A percentile compares a stretch with the other conserved stretches of the same genome.
Evolutionary conservation across 1,140 invertebrate genomes (phyloP).

Genomic region (Trichonephila inaurata): DNA sequence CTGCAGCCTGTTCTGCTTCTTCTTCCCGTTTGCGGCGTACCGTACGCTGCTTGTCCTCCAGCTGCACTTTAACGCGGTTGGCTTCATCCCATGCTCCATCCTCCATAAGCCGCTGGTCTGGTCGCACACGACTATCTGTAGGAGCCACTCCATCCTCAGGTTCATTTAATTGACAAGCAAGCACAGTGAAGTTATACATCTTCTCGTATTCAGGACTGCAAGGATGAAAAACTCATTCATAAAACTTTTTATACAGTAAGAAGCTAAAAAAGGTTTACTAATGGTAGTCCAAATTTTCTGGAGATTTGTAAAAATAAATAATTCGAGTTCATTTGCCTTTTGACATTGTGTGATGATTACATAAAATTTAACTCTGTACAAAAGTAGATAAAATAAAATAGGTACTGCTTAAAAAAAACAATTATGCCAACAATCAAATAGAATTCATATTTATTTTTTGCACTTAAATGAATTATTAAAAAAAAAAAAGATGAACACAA

Average conservation of each 20-base stretch:
- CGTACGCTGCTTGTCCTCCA: constrained; percentile 97
- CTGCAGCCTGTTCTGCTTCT: constrained; percentile 89
- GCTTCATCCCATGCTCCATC: constrained; percentile 97
- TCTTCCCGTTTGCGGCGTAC: constrained; percentile 87
- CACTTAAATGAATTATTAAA: too few relatives aligned
- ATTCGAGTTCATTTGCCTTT: too few relatives aligned
- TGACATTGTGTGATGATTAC: too few relatives aligned
- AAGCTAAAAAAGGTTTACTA: too few relatives aligned
- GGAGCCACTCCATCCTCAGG: constrained; percentile 94
- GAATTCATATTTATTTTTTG: too few relatives aligned
- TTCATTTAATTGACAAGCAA: constrained; percentile 98
- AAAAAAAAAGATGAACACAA: too few relatives aligned
- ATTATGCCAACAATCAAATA: too few relatives aligned
- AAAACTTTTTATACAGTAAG: background rate
- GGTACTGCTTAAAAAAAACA: too few relatives aligned
- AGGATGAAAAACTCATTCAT: background rate
- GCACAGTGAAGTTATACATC: constrained; percentile 96
- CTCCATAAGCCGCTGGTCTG: constrained; percentile 99
- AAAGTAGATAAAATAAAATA: too few relatives aligned
- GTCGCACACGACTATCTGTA: constrained; percentile 95
- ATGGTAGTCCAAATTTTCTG: too few relatives aligned
- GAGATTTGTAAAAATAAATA: too few relatives aligned
- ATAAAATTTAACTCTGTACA: too few relatives aligned
- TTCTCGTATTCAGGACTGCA: constrained; percentile 86
- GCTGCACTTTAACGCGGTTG: constrained; percentile 91